Percentiles rank a stretch among this genome's conserved stretches.
Conservation (phyloP, 2,113 vertebrate genomes). For the Aix galericulata region DNA sequence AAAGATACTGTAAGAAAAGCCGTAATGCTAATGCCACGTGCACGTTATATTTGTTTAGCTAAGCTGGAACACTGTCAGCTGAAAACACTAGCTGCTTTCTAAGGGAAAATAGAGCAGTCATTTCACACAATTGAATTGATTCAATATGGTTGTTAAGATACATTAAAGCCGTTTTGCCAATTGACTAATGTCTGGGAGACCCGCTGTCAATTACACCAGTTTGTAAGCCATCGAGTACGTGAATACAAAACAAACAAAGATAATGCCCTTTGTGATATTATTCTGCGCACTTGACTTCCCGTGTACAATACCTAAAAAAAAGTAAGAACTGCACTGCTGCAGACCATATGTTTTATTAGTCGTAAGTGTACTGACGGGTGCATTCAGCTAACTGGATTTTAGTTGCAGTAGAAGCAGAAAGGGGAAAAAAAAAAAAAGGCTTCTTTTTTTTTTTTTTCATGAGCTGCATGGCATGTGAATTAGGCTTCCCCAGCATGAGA, state of each 20-base stretch:
- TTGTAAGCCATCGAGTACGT: conserved; percentile 38
- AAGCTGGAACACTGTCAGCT: conserved; percentile 56
- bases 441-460: background rate
- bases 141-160: conserved; percentile 64
- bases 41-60: conserved; percentile 57
- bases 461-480: background rate
- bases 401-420: background rate
- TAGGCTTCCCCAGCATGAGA: background rate
- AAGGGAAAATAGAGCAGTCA: conserved; percentile 63
- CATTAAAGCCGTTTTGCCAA: conserved; percentile 58
- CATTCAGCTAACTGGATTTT: conserved; percentile 26
- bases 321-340: conserved; percentile 7
- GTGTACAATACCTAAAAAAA: conserved; percentile 19
- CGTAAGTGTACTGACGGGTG: background rate
- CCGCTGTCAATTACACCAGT: conserved; percentile 45
- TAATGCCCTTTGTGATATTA: conserved; percentile 31
- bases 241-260: conserved; percentile 61
- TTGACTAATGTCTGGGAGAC: conserved; percentile 63
- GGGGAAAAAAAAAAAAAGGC: no score
- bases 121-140: conserved; percentile 63
- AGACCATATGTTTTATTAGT: conserved; percentile 57
- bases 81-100: conserved; percentile 69
- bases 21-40: conserved; percentile 27
- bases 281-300: conserved; percentile 52
- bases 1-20: conserved; percentile 40